Evolutionary conservation across 2,113 vertebrate genomes (phyloP).

Genomic region (Melierax canorus): DNA sequence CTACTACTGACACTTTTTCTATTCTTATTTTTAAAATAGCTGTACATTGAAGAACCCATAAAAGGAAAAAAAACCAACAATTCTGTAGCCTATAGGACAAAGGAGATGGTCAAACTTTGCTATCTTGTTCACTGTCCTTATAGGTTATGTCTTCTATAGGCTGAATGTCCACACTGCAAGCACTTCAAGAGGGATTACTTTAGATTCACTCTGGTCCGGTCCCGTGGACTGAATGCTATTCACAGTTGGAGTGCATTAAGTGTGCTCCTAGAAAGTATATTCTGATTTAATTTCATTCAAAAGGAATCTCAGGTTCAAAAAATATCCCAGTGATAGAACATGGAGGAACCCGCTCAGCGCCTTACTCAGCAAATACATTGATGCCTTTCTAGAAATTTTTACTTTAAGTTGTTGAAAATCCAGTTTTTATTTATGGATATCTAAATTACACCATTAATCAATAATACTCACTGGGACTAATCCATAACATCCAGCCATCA

Average conservation of each 20-base stretch:
- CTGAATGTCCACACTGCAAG: not conserved
- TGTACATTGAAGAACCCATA: not conserved
- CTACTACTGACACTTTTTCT: not conserved
- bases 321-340: not conserved
- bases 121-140: not conserved
- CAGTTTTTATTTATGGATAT: conserved; percentile 41
- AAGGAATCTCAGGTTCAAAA: not conserved
- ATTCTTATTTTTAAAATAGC: not conserved
- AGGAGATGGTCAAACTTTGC: not conserved
- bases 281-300: not conserved
- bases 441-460: not conserved
- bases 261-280: not conserved
- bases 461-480: not conserved
- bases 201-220: not conserved
- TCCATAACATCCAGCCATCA: not conserved
- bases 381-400: conserved; percentile 70
- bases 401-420: conserved; percentile 57
- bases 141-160: not conserved
- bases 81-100: not conserved
- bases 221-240: not conserved
- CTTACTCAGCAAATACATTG: conserved; percentile 72
- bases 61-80: not conserved
- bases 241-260: not conserved
- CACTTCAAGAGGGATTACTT: not conserved
- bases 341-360: conserved; percentile 63